Evolutionary conservation across 2,888 invertebrate species (phyloP).

Genomic region (Ectemnius lituratus): DNA sequence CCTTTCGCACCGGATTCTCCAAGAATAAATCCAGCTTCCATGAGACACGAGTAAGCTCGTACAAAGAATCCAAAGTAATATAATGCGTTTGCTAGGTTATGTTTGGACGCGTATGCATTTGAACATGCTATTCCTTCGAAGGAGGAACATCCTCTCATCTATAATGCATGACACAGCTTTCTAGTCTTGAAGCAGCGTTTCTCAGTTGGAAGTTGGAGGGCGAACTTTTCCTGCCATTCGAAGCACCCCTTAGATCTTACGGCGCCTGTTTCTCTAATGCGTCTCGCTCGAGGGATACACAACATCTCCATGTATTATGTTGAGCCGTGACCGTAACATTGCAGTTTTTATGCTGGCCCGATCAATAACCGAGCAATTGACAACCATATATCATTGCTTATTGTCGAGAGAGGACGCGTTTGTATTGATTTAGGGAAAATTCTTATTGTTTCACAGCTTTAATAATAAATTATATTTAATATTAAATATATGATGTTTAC

Average conservation of each 20-base stretch:
- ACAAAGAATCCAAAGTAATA: not conserved
- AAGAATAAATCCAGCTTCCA: not conserved
- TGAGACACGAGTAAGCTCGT: not conserved
- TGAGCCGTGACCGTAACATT: not conserved
- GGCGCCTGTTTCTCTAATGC: slow-evolving; percentile 13
- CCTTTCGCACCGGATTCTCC: not conserved
- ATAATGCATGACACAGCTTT: slow-evolving; percentile 36
- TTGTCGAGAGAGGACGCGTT: too few relatives aligned
- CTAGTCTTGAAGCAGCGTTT: slow-evolving; percentile 23
- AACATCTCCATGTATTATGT: slow-evolving; percentile 47
- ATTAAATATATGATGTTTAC: too few relatives aligned
- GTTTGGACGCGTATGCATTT: not conserved
- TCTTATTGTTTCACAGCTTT: too few relatives aligned
- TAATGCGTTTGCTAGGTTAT: not conserved
- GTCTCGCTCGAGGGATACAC: slow-evolving; percentile 23
- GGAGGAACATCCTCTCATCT: slow-evolving; percentile 28
- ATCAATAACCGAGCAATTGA: slow-evolving; percentile 13
- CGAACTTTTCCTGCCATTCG: not conserved
- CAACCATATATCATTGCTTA: too few relatives aligned
- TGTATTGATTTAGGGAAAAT: too few relatives aligned
- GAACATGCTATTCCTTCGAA: not conserved
- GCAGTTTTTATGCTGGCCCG: not conserved
- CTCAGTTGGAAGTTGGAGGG: not conserved
- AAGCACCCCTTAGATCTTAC: slow-evolving; percentile 9
- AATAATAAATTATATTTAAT: too few relatives aligned